A percentile compares a stretch with the other conserved stretches of the same genome.
phyloP scores from a whole-genome alignment of 1,140 invertebrate species.

The Mesaphorura yosii region DNA sequence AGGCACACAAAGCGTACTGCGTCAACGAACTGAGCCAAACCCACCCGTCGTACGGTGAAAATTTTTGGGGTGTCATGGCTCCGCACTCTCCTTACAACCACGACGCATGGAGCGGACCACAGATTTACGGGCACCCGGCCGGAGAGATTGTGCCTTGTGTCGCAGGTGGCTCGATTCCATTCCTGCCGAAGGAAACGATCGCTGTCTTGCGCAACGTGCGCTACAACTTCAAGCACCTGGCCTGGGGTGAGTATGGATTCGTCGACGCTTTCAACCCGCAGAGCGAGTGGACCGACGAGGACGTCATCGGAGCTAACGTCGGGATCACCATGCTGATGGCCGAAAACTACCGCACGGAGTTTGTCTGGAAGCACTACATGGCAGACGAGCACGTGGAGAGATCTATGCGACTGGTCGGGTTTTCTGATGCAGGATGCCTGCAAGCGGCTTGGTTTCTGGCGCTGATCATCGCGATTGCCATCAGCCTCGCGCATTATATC shows the following conservation, averaged over 20 bases:
- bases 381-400: no score
- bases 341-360: conserved; percentile 25
- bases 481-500: no score
- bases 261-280: conserved; percentile 27
- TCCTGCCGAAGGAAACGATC: conserved; percentile 24
- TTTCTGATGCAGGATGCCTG: no score
- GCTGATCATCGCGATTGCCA: no score
- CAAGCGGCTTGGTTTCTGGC: no score
- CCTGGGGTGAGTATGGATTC: conserved; percentile 27
- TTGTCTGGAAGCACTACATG: conserved; percentile 29
- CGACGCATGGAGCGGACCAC: conserved; percentile 26
- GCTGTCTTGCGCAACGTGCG: conserved; percentile 17
- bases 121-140: conserved; percentile 12
- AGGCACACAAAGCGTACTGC: conserved; percentile 15
- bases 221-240: conserved; percentile 13
- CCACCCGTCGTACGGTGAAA: conserved; percentile 15
- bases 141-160: conserved; percentile 30
- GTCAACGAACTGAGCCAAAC: background rate
- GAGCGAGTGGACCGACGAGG: conserved; percentile 15
- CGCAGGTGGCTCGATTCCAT: conserved; percentile 26
- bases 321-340: conserved; percentile 28
- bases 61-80: conserved; percentile 29
- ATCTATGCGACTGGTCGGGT: no score
- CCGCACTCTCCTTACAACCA: conserved; percentile 27
- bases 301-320: conserved; percentile 29